Percentiles rank a stretch among this genome's conserved stretches.
Conservation (phyloP, 2,113 vertebrate genomes). For the Chionis minor region DNA sequence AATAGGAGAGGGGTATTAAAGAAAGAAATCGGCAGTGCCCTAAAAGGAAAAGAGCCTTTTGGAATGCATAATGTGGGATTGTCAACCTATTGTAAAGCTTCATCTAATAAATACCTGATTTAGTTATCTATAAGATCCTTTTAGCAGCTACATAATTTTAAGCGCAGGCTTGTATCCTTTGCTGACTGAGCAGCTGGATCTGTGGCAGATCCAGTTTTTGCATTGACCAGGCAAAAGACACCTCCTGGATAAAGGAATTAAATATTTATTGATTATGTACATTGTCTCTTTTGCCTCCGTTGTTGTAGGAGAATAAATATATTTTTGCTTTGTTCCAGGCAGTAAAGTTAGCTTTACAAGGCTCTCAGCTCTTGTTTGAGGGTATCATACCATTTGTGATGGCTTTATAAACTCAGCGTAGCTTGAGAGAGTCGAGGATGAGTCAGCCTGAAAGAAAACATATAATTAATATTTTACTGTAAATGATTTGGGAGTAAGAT, state of each 20-base stretch:
- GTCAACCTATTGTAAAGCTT: background rate
- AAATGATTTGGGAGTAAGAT: background rate
- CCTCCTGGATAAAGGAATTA: background rate
- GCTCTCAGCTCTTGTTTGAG: background rate
- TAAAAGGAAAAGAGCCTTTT: background rate
- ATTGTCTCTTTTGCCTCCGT: background rate
- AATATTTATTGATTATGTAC: background rate
- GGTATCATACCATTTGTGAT: background rate
- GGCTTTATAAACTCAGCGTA: constrained; percentile 18
- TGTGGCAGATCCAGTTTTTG: background rate
- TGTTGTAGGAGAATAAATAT: background rate
- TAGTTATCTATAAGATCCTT: background rate
- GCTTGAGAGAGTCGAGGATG: background rate
- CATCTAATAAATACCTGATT: background rate
- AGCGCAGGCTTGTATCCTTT: background rate
- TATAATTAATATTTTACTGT: constrained; percentile 18
- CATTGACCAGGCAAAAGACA: background rate
- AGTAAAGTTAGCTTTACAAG: background rate
- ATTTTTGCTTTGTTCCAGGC: background rate
- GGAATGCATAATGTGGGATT: background rate
- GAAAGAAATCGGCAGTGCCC: background rate
- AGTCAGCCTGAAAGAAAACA: constrained; percentile 22
- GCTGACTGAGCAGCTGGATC: background rate
- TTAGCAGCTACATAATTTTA: background rate
- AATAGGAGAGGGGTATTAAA: background rate